Evolutionary conservation across 2,888 invertebrate species (phyloP).

Genomic region (Limnephilus lunatus): DNA sequence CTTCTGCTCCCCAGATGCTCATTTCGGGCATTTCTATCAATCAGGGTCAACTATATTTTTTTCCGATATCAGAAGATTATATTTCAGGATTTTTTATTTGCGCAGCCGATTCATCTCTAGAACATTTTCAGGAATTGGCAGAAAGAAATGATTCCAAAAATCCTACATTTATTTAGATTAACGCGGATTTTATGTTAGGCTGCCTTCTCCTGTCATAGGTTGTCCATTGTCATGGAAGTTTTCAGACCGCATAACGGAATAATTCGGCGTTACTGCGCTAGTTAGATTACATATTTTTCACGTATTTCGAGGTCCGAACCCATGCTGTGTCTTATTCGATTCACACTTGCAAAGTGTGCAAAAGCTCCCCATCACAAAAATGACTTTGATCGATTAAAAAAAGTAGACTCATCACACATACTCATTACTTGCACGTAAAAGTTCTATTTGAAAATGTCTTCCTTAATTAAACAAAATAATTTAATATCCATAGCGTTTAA

Average conservation of each 20-base stretch:
- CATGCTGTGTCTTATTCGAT: background rate
- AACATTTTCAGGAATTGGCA: no score
- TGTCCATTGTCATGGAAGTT: background rate
- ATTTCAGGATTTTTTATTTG: background rate
- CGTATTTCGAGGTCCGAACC: background rate
- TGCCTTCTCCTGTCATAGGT: background rate
- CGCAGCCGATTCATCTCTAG: no score
- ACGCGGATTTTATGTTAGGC: no score
- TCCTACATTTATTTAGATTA: no score
- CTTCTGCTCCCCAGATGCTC: background rate
- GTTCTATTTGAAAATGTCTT: no score
- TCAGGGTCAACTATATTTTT: background rate
- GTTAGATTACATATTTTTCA: background rate
- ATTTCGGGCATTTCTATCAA: background rate
- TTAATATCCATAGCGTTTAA: no score
- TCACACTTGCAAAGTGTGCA: no score
- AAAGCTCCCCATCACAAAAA: background rate
- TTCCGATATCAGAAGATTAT: background rate
- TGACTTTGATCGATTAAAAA: no score
- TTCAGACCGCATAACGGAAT: background rate
- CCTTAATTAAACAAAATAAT: no score
- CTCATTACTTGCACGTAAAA: no score
- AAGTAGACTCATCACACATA: no score
- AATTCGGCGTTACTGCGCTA: background rate
- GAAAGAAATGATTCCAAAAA: no score